phyloP scores from a whole-genome alignment of 2,113 vertebrate genomes.

The Dasyprocta punctata region DNA sequence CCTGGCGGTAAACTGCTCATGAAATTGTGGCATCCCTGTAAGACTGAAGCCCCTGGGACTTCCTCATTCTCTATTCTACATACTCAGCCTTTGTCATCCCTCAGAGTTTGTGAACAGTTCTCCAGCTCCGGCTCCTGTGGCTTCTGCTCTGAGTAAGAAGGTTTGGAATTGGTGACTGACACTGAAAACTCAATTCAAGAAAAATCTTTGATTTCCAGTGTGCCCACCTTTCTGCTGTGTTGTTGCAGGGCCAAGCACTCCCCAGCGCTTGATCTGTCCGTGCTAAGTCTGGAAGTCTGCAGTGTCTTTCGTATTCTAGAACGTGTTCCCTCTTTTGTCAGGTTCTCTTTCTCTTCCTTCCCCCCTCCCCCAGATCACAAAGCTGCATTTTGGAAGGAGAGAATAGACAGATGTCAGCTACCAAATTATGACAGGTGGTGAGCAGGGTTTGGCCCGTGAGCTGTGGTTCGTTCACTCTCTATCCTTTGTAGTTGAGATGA shows the following conservation, averaged over 20 bases:
- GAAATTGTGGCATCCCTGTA: too few relatives aligned
- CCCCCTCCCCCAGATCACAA: too few relatives aligned
- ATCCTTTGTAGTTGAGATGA: not conserved
- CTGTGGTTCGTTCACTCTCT: too few relatives aligned
- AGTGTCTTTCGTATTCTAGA: not conserved
- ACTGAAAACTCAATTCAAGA: not conserved
- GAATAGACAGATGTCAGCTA: not conserved
- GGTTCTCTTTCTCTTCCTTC: not conserved
- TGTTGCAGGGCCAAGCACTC: rapidly evolving
- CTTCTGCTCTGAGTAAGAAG: not conserved
- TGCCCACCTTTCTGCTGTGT: not conserved
- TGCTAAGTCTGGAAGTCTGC: not conserved
- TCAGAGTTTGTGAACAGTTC: not conserved
- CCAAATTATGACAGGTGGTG: too few relatives aligned
- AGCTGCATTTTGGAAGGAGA: not conserved
- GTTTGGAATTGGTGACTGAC: not conserved
- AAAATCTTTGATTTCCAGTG: not conserved
- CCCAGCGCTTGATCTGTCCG: not conserved
- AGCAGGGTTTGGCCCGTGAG: too few relatives aligned
- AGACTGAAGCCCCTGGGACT: not conserved
- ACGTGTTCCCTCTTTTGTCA: not conserved
- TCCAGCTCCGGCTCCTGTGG: rapidly evolving
- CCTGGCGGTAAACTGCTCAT: not conserved
- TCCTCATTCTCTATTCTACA: too few relatives aligned
- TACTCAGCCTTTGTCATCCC: too few relatives aligned